phyloP scores from a whole-genome alignment of 2,797 vertebrate species.

The Sciurus carolinensis region DNA sequence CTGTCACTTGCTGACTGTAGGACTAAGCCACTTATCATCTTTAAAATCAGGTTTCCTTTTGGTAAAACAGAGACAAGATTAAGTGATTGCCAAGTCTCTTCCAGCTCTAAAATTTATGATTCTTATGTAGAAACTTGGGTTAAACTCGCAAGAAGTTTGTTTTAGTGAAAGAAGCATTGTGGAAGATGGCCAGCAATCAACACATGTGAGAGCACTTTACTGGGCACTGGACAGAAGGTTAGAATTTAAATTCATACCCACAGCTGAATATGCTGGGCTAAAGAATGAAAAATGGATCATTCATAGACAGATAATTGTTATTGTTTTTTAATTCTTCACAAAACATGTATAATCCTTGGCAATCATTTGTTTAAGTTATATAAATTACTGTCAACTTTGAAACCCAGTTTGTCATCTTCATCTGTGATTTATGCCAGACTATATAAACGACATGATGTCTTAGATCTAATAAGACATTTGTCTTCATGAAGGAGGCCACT shows the following conservation, averaged over 20 bases:
- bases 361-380: constrained; percentile 86
- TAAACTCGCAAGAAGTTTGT: neutral
- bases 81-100: neutral
- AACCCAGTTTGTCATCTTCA: constrained; percentile 83
- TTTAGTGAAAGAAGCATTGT: neutral
- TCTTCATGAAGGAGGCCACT: constrained; percentile 85
- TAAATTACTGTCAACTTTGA: constrained; percentile 85
- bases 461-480: constrained; percentile 83
- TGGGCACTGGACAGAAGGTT: constrained; percentile 31
- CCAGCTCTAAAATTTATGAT: neutral
- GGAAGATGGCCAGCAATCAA: neutral
- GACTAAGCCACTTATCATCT: neutral
- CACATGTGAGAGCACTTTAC: neutral
- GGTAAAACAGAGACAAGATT: neutral
- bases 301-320: constrained; percentile 85
- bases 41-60: constrained; percentile 42
- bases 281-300: constrained; percentile 82
- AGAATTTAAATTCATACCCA: constrained; percentile 55
- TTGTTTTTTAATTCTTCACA: constrained; percentile 86
- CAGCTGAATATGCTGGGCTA: constrained; percentile 2
- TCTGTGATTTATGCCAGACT: constrained; percentile 85
- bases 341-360: constrained; percentile 84
- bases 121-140: constrained; percentile 32
- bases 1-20: neutral
- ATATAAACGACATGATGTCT: constrained; percentile 83